Conservation (phyloP, 2,888 invertebrate species). For the Zygothrica quintamaculata region DNA sequence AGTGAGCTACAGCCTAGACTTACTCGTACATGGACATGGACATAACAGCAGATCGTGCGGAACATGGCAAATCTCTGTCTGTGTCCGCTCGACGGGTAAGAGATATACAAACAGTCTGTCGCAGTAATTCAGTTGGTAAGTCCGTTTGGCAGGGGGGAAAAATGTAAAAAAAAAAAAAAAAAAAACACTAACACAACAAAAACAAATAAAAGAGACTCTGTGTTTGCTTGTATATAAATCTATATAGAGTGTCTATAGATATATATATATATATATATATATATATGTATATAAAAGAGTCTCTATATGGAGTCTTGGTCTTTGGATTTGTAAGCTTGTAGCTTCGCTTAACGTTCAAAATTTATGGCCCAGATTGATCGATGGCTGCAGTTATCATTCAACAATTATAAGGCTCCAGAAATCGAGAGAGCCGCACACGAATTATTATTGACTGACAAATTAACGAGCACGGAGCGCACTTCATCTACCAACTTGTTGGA, state of each 20-base stretch:
- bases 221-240: too few species aligned
- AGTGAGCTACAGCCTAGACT: constrained; percentile 42
- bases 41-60: constrained; percentile 57
- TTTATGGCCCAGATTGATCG: constrained; percentile 71
- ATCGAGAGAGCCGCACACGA: constrained; percentile 32
- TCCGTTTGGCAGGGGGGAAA: too few species aligned
- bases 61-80: constrained; percentile 43
- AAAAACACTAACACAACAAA: too few species aligned
- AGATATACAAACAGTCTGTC: constrained; percentile 63
- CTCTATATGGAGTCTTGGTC: background rate
- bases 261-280: too few species aligned
- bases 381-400: constrained; percentile 76
- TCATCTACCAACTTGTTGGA: constrained; percentile 30
- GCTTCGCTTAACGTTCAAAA: constrained; percentile 55
- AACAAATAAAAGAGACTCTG: too few species aligned
- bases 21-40: constrained; percentile 48
- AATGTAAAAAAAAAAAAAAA: too few species aligned
- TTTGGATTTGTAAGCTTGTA: background rate
- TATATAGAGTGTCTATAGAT: too few species aligned
- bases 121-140: constrained; percentile 66
- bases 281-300: too few species aligned
- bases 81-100: constrained; percentile 26
- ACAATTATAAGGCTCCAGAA: constrained; percentile 73
- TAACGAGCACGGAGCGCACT: constrained; percentile 57
- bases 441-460: constrained; percentile 77